These are phyloP conservation scores for Arothron firmamentum DNA, from an alignment of 2,113 vertebrate genomes.

Conservation along the genomic window DNA sequence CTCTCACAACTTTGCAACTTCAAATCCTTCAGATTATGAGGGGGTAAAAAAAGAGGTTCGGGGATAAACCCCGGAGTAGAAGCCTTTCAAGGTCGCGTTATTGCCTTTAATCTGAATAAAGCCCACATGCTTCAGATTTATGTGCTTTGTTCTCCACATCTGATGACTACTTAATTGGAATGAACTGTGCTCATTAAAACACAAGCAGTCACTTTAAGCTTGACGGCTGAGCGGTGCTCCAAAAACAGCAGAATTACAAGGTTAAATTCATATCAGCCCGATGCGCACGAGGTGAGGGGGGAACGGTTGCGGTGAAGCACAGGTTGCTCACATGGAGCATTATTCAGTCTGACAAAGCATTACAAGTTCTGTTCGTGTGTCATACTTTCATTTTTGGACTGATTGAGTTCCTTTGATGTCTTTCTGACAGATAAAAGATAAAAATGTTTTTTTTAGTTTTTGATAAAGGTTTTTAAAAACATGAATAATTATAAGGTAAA, in stretches of 20 bases:
- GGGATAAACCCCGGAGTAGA: slow-evolving; percentile 14
- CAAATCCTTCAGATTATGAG: slow-evolving; percentile 10
- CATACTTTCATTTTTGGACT: not conserved
- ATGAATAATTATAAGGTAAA: too few relatives aligned
- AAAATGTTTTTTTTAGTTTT: too few relatives aligned
- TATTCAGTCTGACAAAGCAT: not conserved
- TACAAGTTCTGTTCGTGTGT: not conserved
- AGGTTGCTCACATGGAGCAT: not conserved
- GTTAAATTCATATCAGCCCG: slow-evolving; percentile 10
- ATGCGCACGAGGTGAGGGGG: not conserved
- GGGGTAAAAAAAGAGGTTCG: not conserved
- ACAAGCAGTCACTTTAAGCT: slow-evolving; percentile 28
- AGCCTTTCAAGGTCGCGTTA: not conserved
- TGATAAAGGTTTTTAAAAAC: too few relatives aligned
- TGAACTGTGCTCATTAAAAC: slow-evolving; percentile 36
- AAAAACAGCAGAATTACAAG: slow-evolving; percentile 17
- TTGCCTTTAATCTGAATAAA: slow-evolving; percentile 27
- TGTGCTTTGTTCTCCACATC: slow-evolving; percentile 26
- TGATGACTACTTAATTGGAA: slow-evolving; percentile 29
- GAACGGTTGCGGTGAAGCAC: not conserved
- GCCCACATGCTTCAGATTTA: not conserved
- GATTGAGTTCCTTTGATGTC: too few relatives aligned
- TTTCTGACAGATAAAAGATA: too few relatives aligned
- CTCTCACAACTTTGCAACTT: slow-evolving; percentile 3
- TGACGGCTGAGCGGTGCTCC: slow-evolving; percentile 25